Base-by-base conservation (phyloP, 2,113 vertebrate genomes). In the Argyrosomus japonicus region DNA sequence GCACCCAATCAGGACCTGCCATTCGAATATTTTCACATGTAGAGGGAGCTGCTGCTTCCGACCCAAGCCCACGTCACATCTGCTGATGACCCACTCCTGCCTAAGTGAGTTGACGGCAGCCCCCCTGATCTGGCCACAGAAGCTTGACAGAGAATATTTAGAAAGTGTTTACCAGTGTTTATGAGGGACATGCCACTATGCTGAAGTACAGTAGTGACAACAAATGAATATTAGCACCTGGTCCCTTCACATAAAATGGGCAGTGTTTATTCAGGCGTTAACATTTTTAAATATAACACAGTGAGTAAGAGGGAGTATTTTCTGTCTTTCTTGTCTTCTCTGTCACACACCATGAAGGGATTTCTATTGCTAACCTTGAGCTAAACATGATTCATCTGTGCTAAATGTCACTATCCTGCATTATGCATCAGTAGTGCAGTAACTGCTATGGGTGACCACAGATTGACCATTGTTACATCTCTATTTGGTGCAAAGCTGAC, bases 61-160 rank as follows among this genome's bases (percentile, higher is more conserved):
- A 87, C 79, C 77, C 68, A 77, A 62, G 83, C 90, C 93, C 93
- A 92, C 92, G 70, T 89, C 89, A 93, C 92, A 94, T 92, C 93
- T 95, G 93, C 86, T 91, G 79, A 91, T 53, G 78, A 85, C 80
- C 83, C 74, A 85, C 72, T 91, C 54, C 83, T 88, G 84, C 90
- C 81, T 83, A 82, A 83, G 65, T 77, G 84, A 82, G 79, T 64
- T 82, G 80, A 91, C 87, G 80, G 82, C 75, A 83, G 64, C 72
- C 69, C 45, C 32, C 67, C 56, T 19, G 47, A 82, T 84, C 81
- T 91, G 91, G 61, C 82, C 60, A 62, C 25, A 51, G 68, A 80
- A 68, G 56, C 60, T 40, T 81, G 75, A 63, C 51, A 77, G 72
- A 53, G 45, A 74, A 62, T 17, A 43, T 75, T 74, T 68, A 77